Conservation (phyloP, 2,113 vertebrate species). For the Etheostoma cragini region DNA sequence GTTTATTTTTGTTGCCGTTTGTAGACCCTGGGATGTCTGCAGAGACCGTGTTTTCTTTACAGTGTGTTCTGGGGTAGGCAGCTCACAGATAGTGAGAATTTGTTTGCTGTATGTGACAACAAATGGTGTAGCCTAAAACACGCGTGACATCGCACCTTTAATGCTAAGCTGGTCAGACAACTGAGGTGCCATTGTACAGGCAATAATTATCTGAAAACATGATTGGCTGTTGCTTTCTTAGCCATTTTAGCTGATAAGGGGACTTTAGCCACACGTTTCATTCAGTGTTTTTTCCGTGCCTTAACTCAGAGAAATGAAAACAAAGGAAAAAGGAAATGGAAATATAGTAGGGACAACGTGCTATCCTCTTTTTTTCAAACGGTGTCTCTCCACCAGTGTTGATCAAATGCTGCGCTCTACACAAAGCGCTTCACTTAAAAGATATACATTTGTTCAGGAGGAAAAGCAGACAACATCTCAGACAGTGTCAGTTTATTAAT, state of each 20-base stretch:
- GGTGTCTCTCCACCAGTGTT: not conserved
- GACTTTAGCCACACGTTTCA: not conserved
- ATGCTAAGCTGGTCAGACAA: not conserved
- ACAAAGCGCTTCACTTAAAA: conserved; percentile 22
- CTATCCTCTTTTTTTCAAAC: not conserved
- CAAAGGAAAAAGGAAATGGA: not conserved
- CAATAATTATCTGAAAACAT: not conserved
- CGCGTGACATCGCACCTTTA: no score
- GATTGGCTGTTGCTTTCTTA: not conserved
- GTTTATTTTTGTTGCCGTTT: no score
- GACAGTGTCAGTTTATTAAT: conserved; percentile 37
- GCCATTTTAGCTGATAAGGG: not conserved
- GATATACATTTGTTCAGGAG: conserved; percentile 38
- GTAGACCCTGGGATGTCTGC: no score
- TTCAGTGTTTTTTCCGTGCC: not conserved
- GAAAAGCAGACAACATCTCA: conserved; percentile 30
- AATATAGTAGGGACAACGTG: not conserved
- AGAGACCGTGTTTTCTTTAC: no score
- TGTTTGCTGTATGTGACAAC: no score
- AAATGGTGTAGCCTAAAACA: no score
- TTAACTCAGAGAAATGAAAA: not conserved
- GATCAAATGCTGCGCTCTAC: conserved; percentile 8
- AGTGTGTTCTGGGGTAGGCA: no score
- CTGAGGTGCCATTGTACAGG: not conserved
- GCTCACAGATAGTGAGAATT: no score